Evolutionary conservation across 2,888 invertebrate genomes (phyloP), one percentile per base, ranked within the genome.

Genomic region (Girardia tigrina): DNA sequence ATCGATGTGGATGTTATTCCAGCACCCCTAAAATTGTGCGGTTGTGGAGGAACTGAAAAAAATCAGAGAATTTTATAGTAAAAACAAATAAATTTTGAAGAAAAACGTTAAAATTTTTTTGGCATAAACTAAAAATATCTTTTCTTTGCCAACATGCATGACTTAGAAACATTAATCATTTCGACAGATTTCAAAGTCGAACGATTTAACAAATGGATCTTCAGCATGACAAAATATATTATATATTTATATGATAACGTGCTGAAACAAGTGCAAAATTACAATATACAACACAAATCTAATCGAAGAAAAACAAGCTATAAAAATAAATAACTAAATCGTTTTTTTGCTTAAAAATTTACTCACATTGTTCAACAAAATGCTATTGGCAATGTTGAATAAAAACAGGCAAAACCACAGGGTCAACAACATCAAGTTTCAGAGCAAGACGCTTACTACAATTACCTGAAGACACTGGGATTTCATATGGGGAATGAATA

Each of bases 31-130:
- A 75, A 75, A 70, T 75, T 75, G 28, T 75, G 75, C 6, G 75
- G 75, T 74, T 75, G 75, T 26, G 75, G 70, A 8, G 75, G 75
- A 29, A 75, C 75, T 75, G 71, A 56, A 75, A 36, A 36, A 36
- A 16, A 56, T 56, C n/a, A 4, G n/a, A 16, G n/a, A 20, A 56
- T 8, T 8, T n/a, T 16, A 56, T 56, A 2, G 23, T n/a, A 16
- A 56, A 12, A 6, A 20, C 2, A 12, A 12, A 12, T 56, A 16
- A 56, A 56, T 8, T 8, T 56, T 12, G 8, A 12, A 8, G n/a
- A 56, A n/a, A 8, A 56, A 56, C 4, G 56, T n/a, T 2, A n/a
- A 56, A 8, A 4, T 12, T 56, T 2, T 8, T 56, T 56, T 4
- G n/a, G 56, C 36, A 36, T 12, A 12, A 36, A 36, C 8, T 12